A percentile compares a stretch with the other conserved stretches of the same genome.
Conservation (phyloP, 1,140 invertebrate genomes). For the Zelostemma sp. region DNA sequence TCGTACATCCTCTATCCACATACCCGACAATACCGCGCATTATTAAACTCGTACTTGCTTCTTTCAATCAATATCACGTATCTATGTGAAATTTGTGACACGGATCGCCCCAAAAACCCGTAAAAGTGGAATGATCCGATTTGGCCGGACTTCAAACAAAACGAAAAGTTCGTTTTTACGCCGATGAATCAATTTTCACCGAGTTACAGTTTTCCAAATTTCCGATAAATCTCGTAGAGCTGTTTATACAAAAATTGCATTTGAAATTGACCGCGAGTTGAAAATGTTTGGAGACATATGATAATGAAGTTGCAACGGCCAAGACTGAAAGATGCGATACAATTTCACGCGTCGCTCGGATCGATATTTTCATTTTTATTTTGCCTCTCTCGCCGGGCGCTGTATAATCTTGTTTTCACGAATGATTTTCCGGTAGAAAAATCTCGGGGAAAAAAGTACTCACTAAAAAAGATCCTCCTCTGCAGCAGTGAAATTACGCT, state of each 20-base stretch:
- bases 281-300: slow-evolving; percentile 15
- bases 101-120: not conserved
- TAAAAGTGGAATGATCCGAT: slow-evolving; percentile 1
- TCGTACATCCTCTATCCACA: slow-evolving; percentile 26
- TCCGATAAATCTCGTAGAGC: no score
- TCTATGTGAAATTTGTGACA: slow-evolving; percentile 1
- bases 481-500: slow-evolving; percentile 34
- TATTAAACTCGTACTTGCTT: slow-evolving; percentile 33
- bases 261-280: not conserved
- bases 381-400: slow-evolving; percentile 15
- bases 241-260: no score
- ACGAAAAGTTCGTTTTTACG: not conserved
- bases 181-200: not conserved
- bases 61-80: slow-evolving; percentile 25
- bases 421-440: slow-evolving; percentile 43
- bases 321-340: slow-evolving; percentile 35
- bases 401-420: slow-evolving; percentile 44
- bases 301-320: slow-evolving; percentile 28
- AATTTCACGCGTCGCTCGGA: slow-evolving; percentile 33
- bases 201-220: not conserved
- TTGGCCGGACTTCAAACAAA: not conserved
- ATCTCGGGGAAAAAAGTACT: slow-evolving; percentile 18
- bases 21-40: slow-evolving; percentile 17
- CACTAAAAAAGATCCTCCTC: slow-evolving; percentile 26
- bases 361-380: slow-evolving; percentile 47